phyloP scores from a whole-genome alignment of 2,113 vertebrate species.

The Sphyrna mokarran region DNA sequence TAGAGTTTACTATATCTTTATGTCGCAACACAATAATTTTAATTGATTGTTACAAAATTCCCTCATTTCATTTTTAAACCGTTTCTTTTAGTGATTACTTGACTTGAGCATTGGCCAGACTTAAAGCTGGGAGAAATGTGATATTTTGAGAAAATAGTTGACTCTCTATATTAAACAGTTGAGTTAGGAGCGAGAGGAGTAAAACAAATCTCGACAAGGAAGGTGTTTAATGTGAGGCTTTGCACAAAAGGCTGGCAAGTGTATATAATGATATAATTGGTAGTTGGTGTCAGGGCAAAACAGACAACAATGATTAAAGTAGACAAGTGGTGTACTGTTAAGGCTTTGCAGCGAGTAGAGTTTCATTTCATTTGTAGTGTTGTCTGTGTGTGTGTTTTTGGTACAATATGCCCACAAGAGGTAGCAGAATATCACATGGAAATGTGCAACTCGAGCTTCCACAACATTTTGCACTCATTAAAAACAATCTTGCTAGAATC shows the following conservation, averaged over 20 bases:
- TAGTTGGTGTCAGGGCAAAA: background rate
- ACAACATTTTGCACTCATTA: background rate
- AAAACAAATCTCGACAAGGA: background rate
- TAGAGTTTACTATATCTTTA: background rate
- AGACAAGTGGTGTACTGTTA: background rate
- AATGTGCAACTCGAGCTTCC: background rate
- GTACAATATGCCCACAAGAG: too few relatives aligned
- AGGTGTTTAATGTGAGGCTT: background rate
- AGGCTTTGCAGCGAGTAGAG: background rate
- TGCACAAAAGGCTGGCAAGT: background rate
- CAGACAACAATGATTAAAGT: constrained; percentile 25
- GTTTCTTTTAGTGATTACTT: background rate
- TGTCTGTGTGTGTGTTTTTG: too few relatives aligned
- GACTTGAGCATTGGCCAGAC: background rate
- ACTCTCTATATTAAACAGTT: background rate
- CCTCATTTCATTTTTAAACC: background rate
- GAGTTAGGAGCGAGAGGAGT: background rate
- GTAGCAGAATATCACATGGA: too few relatives aligned
- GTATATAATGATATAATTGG: constrained; percentile 16
- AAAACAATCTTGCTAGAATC: background rate
- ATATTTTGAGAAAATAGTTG: background rate
- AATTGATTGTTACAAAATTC: background rate
- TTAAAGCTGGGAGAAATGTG: background rate
- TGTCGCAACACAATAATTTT: background rate
- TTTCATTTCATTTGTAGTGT: background rate